Conservation (phyloP, 2,113 vertebrate genomes). For the Myotis lucifugus region DNA sequence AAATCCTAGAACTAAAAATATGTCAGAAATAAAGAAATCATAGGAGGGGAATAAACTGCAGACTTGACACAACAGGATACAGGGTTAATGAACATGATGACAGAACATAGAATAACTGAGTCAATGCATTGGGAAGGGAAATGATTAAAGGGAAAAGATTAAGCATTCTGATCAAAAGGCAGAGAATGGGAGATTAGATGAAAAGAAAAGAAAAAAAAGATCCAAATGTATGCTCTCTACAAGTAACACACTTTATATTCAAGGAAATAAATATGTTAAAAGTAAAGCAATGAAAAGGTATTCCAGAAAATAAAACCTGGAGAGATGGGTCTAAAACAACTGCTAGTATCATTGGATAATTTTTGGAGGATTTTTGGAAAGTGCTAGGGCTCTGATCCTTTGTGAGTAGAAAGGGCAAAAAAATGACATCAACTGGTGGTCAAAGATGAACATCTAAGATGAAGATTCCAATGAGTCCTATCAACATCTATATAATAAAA, state of each 20-base stretch:
- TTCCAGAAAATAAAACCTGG: background rate
- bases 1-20: background rate
- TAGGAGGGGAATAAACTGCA: background rate
- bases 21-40: background rate
- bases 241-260: background rate
- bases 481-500: no score
- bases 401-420: background rate
- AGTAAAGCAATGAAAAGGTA: background rate
- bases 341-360: background rate
- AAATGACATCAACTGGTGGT: background rate
- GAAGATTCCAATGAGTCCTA: background rate
- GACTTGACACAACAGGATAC: background rate
- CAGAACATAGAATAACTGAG: background rate
- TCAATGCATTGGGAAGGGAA: no score
- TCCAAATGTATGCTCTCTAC: background rate
- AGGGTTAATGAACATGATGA: background rate
- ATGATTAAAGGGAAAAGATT: background rate
- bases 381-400: background rate
- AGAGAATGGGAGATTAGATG: background rate
- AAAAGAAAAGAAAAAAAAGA: background rate
- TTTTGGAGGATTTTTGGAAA: background rate
- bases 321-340: background rate
- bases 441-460: background rate
- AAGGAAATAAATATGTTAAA: background rate
- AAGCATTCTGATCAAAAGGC: background rate